phyloP scores from a whole-genome alignment of 2,113 vertebrate species.

The Scopus umbretta region DNA sequence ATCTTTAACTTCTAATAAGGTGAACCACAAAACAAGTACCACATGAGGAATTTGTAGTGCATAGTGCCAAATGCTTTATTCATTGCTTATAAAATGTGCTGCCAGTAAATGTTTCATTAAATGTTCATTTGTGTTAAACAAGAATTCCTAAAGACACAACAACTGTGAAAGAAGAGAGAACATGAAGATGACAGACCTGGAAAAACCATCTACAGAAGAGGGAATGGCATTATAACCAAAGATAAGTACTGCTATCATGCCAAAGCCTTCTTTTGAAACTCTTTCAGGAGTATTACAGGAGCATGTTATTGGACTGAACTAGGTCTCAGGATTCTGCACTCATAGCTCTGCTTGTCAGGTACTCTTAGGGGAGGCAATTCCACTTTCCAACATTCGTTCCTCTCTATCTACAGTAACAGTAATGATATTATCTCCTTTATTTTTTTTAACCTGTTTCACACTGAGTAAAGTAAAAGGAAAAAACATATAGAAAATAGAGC shows the following conservation, averaged over 20 bases:
- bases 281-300: not conserved
- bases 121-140: not conserved
- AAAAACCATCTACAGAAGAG: not conserved
- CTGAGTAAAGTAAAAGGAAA: not conserved
- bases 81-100: not conserved
- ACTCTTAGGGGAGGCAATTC: not conserved
- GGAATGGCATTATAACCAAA: not conserved
- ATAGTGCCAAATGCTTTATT: not conserved
- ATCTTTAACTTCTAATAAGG: not conserved
- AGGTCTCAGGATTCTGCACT: not conserved
- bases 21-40: not conserved
- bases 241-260: not conserved
- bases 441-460: not conserved
- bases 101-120: not conserved
- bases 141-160: not conserved
- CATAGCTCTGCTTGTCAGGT: not conserved
- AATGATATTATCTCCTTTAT: not conserved
- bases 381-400: not conserved
- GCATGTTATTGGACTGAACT: not conserved
- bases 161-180: not conserved
- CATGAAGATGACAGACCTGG: accelerated
- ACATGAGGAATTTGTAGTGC: not conserved
- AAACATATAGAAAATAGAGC: not conserved
- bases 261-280: not conserved
- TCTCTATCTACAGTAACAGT: not conserved